Evolutionary conservation across 2,113 vertebrate genomes (phyloP), one percentile per base, ranked within the genome.

Genomic region (Lophius piscatorius): DNA sequence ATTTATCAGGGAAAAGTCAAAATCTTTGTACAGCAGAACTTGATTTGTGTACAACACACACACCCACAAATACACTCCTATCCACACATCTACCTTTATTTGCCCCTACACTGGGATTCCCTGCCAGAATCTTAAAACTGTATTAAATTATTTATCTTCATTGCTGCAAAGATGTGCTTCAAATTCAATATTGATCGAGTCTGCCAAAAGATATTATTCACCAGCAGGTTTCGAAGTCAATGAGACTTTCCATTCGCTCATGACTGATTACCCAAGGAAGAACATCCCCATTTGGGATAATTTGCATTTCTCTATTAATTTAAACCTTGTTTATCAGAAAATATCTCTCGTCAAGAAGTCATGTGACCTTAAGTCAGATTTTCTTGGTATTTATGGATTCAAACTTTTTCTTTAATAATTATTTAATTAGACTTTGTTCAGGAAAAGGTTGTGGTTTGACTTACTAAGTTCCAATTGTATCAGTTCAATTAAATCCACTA

Each of bases 131-230:
- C 36, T 64, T 62, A 45, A 67, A 67, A 45, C 6, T 9, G 17
- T n/a, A 49, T 72, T 58, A 24, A 81, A 81, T 80, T 55, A 82
- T 86, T 63, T 9, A 80, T 70, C 17, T 11, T 52, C 45, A 34
- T 34, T 41, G 26, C 42, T 45, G 57, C 6, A 72, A n/a, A n/a
- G n/a, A n/a, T n/a, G n/a, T n/a, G n/a, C n/a, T n/a, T n/a, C n/a
- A n/a, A 68, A 73, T 70, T 13, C 58, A 74, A 63, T 52, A 49
- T 73, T 64, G 24, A 45, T 20, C 1, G 26, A 49, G 11, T 22
- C 18, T 36, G 36, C 12, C 12, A 24, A 21, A 40, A 71, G 66
- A 59, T 41, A 36, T 23, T 39, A 71, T 72, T 47, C 31, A 6
- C 18, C 39, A 66, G 46, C 46, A 31, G 54, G 45, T 73, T 65